A percentile compares a stretch with the other conserved stretches of the same genome.
These are phyloP conservation scores for Xiphophorus birchmanni DNA, from an alignment of 2,797 vertebrate species.

Conservation along the genomic window DNA sequence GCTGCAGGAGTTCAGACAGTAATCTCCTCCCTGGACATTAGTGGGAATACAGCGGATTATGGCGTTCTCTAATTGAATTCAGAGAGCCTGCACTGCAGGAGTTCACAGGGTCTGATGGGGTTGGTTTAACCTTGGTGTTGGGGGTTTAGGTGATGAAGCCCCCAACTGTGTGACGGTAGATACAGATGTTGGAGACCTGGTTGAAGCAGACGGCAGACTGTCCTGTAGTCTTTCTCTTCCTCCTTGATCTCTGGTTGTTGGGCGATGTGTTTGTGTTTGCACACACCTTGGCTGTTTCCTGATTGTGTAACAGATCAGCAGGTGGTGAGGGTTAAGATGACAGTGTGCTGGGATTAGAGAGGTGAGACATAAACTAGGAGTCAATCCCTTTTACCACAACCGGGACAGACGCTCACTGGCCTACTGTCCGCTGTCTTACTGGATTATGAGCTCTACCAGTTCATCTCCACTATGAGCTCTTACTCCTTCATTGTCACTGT, in stretches of 20 bases:
- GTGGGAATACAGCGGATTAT: conserved; percentile 54
- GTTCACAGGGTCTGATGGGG: conserved; percentile 10
- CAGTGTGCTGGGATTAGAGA: conserved; percentile 36
- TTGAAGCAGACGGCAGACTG: not conserved
- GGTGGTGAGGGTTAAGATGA: conserved; percentile 40
- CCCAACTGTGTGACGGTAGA: not conserved
- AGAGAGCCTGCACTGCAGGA: conserved; percentile 1
- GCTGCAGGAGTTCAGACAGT: conserved; percentile 17
- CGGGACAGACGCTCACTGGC: conserved; percentile 3
- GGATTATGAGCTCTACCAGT: conserved; percentile 19
- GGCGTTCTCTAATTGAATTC: conserved; percentile 21
- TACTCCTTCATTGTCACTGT: not conserved
- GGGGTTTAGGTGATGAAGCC: not conserved
- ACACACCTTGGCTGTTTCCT: conserved; percentile 1
- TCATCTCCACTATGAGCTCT: not conserved
- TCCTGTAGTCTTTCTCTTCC: not conserved
- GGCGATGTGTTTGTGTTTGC: not conserved
- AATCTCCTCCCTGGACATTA: conserved; percentile 37
- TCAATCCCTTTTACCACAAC: conserved; percentile 42
- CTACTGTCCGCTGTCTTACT: conserved; percentile 10
- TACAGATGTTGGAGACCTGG: not conserved
- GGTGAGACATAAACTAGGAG: conserved; percentile 18
- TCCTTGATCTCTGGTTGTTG: not conserved
- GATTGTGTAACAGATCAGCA: conserved; percentile 24
- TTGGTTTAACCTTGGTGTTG: conserved; percentile 3